Percentiles rank a stretch among this genome's conserved stretches.
Evolutionary conservation across 2,888 invertebrate genomes (phyloP).

Genomic region (Steinernema hermaphroditum): DNA sequence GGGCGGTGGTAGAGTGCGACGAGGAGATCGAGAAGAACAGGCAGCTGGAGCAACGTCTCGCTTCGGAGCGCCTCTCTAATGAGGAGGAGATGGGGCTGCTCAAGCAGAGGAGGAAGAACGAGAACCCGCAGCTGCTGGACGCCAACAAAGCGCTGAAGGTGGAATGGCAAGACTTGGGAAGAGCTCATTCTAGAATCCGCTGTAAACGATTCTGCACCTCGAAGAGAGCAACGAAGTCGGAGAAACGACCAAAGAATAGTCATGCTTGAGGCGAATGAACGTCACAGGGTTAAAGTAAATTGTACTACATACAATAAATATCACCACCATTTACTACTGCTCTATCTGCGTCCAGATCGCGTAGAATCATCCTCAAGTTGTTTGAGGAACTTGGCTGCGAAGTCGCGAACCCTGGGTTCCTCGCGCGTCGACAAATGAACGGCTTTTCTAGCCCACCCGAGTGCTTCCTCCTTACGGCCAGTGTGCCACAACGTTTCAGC

Average conservation of each 20-base stretch:
- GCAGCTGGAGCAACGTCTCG: constrained; percentile 51
- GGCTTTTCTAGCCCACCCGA: constrained; percentile 59
- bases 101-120: constrained; percentile 60
- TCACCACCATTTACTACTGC: too few relatives aligned
- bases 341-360: too few relatives aligned
- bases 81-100: constrained; percentile 61
- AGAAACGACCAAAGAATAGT: constrained; percentile 35
- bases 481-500: constrained; percentile 79
- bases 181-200: constrained; percentile 51
- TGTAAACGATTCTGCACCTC: constrained; percentile 63
- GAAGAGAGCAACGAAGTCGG: constrained; percentile 48
- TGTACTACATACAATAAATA: too few relatives aligned
- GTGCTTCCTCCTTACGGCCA: constrained; percentile 75
- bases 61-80: constrained; percentile 52
- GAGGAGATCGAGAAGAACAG: constrained; percentile 42
- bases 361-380: constrained; percentile 5
- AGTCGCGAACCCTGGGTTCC: background rate
- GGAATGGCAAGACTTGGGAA: background rate
- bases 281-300: too few relatives aligned
- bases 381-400: background rate
- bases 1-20: constrained; percentile 48
- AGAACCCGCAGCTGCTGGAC: constrained; percentile 58
- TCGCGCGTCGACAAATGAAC: constrained; percentile 39
- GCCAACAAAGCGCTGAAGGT: constrained; percentile 58
- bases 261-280: too few relatives aligned